Base-by-base conservation (phyloP, 2,888 invertebrate genomes). In the Campoletis raptor region DNA sequence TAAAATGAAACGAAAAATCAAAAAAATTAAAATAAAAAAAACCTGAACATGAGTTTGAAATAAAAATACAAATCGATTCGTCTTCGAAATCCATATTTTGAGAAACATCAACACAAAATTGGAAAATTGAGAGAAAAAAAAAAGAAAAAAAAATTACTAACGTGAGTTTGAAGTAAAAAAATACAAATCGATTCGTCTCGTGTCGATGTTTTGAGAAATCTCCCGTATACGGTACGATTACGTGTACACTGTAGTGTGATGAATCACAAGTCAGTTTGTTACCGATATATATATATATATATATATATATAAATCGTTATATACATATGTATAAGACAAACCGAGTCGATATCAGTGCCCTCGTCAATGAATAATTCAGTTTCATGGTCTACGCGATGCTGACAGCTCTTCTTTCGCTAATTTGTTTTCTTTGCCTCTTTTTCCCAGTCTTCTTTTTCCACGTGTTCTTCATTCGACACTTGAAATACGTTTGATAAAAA, bases 351-450 rank as follows among this genome's bases (percentile, higher is more conserved):
- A 80, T 80, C 72, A 79, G 74, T 82, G 64, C 24, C 80, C 69
- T 85, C 79, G 69, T 69, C 73, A 69, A 54, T 85, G 82, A 85
- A 85, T 85, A 69, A 85, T 85, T 85, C 82, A 82, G 61, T 57
- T 85, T 74, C 67, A 48, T 57, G 30, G 66, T 57, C 40, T 30
- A 45, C 74, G 45, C 24, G 69, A 66, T 30, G 48, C 76, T 70
- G 48, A 24, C 67, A 57, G 40, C 79, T 61, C 67, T 42, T 5
- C 48, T 40, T 61, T 61, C 61, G 9, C 40, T 64, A 73, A 69
- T 64, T 74, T 78, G 69, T 85, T 82, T 85, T 78, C 72, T 78
- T 69, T 81, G 15, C 8, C 61, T 61, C 30, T 76, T 42, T 42
- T 21, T 61, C 57, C 37, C 42, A 42, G 6, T 24, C 18, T 18